These are phyloP conservation scores for Adelphocoris suturalis DNA, from an alignment of 2,888 invertebrate species.

Conservation along the genomic window DNA sequence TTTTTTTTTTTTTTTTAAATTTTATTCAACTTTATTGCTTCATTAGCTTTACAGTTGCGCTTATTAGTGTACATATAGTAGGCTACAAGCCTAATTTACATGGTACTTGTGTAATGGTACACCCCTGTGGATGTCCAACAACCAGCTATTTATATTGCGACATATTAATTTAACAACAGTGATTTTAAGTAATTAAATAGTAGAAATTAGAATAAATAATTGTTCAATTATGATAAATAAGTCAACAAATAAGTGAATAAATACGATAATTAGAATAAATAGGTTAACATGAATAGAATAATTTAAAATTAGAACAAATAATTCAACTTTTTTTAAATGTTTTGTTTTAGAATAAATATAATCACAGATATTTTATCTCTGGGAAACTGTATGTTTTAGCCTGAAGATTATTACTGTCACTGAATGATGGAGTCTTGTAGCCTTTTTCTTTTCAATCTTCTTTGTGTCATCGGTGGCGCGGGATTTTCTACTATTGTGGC, in stretches of 20 bases:
- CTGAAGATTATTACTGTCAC: neutral
- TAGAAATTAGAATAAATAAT: too few relatives aligned
- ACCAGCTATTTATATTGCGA: too few relatives aligned
- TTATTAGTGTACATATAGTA: neutral
- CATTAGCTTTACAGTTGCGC: neutral
- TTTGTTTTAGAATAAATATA: neutral
- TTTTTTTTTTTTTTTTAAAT: too few relatives aligned
- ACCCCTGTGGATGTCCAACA: neutral
- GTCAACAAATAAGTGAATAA: too few relatives aligned
- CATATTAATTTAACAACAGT: too few relatives aligned
- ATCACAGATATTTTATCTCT: neutral
- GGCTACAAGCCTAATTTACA: slow-evolving; percentile 2
- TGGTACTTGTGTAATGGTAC: neutral
- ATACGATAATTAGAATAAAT: neutral
- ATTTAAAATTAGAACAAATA: neutral
- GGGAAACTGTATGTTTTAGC: neutral
- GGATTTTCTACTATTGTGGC: neutral
- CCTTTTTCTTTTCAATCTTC: slow-evolving; percentile 25
- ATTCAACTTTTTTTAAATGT: neutral
- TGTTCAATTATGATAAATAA: too few relatives aligned
- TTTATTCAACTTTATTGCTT: neutral
- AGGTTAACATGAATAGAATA: neutral
- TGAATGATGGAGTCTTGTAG: neutral
- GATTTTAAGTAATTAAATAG: too few relatives aligned
- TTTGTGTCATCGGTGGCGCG: neutral